These are phyloP conservation scores for Hyposmocoma kahamanoa DNA, from an alignment of 1,140 invertebrate genomes.

Conservation along the genomic window DNA sequence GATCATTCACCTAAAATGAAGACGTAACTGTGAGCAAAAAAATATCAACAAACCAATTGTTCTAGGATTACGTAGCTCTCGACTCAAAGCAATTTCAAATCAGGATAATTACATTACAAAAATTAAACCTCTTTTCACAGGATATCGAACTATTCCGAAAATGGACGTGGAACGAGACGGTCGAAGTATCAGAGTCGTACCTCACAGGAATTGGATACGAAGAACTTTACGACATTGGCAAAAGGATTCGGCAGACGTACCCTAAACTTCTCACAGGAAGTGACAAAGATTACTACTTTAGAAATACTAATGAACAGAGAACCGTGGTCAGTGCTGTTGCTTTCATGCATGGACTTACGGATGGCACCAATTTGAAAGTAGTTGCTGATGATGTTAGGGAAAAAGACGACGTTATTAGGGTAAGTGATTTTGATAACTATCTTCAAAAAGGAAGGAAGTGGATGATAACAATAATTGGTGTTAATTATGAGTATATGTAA, in stretches of 20 bases:
- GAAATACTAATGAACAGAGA: slow-evolving; percentile 45
- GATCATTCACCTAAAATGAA: too few species aligned
- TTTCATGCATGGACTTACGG: slow-evolving; percentile 38
- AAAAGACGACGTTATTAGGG: slow-evolving; percentile 42
- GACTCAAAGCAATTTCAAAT: background rate
- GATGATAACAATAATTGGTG: too few species aligned
- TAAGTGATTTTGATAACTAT: too few species aligned
- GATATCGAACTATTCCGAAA: slow-evolving; percentile 42
- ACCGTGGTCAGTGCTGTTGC: slow-evolving; percentile 49
- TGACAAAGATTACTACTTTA: slow-evolving; percentile 37
- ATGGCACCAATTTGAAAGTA: slow-evolving; percentile 28
- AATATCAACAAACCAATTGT: too few species aligned
- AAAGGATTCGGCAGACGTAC: slow-evolving; percentile 35
- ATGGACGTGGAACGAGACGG: slow-evolving; percentile 44
- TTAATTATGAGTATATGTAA: too few species aligned
- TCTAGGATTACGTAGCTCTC: too few species aligned
- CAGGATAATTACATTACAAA: background rate
- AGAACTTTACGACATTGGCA: slow-evolving; percentile 43
- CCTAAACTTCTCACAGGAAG: slow-evolving; percentile 26
- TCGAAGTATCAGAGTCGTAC: slow-evolving; percentile 34
- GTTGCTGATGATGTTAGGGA: slow-evolving; percentile 23
- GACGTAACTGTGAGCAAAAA: too few species aligned
- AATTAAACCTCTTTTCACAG: too few species aligned
- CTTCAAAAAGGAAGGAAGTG: too few species aligned
- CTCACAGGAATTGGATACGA: slow-evolving; percentile 49